phyloP scores from a whole-genome alignment of 2,113 vertebrate genomes.

The Corydoras maculifer region DNA sequence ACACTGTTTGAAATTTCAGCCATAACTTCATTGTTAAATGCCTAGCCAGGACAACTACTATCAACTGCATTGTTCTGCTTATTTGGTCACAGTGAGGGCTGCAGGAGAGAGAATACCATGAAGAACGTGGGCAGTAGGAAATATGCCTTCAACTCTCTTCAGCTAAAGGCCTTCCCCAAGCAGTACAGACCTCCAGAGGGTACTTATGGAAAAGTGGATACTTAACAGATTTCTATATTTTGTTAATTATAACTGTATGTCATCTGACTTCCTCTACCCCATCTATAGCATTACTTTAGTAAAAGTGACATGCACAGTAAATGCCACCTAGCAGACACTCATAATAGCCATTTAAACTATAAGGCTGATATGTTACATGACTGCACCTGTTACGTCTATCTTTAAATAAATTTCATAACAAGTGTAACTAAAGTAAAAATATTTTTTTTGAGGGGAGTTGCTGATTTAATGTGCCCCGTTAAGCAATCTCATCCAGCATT shows the following conservation, averaged over 20 bases:
- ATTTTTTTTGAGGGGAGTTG: too few species aligned
- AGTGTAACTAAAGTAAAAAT: too few species aligned
- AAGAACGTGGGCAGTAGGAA: slow-evolving; percentile 99
- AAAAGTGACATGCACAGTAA: too few species aligned
- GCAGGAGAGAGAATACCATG: slow-evolving; percentile 99
- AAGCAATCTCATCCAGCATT: too few species aligned
- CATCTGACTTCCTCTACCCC: background rate
- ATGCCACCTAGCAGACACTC: too few species aligned
- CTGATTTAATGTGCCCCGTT: too few species aligned
- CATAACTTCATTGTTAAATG: slow-evolving; percentile 55
- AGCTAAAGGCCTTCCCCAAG: slow-evolving; percentile 98
- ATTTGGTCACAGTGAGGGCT: slow-evolving; percentile 84
- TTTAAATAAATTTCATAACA: too few species aligned
- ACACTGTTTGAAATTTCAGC: too few species aligned
- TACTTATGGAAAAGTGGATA: slow-evolving; percentile 96
- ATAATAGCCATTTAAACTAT: too few species aligned
- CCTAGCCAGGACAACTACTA: slow-evolving; percentile 48
- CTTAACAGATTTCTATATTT: slow-evolving; percentile 63
- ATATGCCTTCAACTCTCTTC: slow-evolving; percentile 97
- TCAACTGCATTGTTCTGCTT: slow-evolving; percentile 50
- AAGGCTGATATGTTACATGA: too few species aligned
- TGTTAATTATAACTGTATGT: background rate
- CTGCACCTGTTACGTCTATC: too few species aligned
- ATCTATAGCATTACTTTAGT: too few species aligned
- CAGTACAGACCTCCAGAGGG: slow-evolving; percentile 98